Evolutionary conservation across 2,888 invertebrate species (phyloP).

Genomic region (Cerceris rybyensis): DNA sequence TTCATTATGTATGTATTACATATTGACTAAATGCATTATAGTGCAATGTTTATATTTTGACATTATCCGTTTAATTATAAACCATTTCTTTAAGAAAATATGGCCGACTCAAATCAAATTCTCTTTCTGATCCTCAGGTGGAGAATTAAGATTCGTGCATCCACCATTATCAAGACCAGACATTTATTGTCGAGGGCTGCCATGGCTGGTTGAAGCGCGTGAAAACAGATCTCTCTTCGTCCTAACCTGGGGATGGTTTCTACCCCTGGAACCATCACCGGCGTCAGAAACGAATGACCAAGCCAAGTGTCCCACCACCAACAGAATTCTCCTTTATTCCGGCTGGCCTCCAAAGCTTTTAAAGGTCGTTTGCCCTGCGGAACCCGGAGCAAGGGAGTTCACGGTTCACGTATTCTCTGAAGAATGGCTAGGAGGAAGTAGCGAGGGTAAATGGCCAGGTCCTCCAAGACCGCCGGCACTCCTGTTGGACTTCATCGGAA

Average conservation of each 20-base stretch:
- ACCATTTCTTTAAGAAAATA: too few species aligned
- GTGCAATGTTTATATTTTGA: too few species aligned
- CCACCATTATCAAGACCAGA: constrained; percentile 85
- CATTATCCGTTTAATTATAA: too few species aligned
- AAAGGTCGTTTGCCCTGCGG: constrained; percentile 89
- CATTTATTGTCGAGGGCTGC: constrained; percentile 88
- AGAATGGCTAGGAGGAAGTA: constrained; percentile 86
- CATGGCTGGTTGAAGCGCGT: constrained; percentile 91
- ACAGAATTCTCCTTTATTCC: constrained; percentile 91
- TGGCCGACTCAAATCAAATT: too few species aligned
- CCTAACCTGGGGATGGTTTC: constrained; percentile 91
- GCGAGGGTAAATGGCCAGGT: constrained; percentile 74
- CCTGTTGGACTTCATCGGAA: constrained; percentile 87
- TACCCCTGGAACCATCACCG: constrained; percentile 85
- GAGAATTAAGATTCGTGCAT: constrained; percentile 86
- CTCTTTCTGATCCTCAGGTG: constrained; percentile 77
- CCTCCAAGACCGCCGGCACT: constrained; percentile 84
- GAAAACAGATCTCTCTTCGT: constrained; percentile 91
- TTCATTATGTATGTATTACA: too few species aligned
- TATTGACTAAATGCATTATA: too few species aligned
- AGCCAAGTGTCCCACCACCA: constrained; percentile 88
- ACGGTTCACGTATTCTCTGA: constrained; percentile 91
- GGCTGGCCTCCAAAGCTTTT: constrained; percentile 85
- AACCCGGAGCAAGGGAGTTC: constrained; percentile 86
- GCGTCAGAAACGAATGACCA: constrained; percentile 68